Percentiles rank a stretch among this genome's conserved stretches.
phyloP scores from a whole-genome alignment of 2,113 vertebrate species.

The Acrocephalus arundinaceus region DNA sequence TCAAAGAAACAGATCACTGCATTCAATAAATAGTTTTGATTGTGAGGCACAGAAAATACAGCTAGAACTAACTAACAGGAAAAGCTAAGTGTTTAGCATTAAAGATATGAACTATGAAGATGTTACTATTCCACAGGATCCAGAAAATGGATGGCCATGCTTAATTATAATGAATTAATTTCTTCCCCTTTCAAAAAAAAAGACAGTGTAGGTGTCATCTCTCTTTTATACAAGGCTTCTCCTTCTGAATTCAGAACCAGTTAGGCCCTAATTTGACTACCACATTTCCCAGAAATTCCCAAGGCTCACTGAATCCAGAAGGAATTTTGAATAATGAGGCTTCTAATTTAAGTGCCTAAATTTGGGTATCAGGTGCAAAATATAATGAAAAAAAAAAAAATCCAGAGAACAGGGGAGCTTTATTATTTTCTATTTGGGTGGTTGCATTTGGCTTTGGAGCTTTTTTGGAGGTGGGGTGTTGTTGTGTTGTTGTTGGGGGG shows the following conservation, averaged over 20 bases:
- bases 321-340: background rate
- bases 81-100: background rate
- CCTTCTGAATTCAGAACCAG: background rate
- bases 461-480: accelerated
- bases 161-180: background rate
- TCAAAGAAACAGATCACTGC: background rate
- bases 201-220: background rate
- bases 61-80: background rate
- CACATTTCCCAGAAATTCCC: background rate
- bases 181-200: background rate
- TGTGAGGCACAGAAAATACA: background rate
- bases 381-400: background rate
- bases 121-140: background rate
- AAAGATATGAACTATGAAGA: background rate
- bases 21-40: background rate
- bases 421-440: background rate
- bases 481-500: background rate
- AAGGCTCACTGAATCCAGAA: background rate
- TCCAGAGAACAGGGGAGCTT: background rate
- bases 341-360: background rate
- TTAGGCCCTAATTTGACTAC: background rate
- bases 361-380: background rate
- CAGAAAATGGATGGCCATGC: background rate
- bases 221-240: background rate
- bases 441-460: background rate